These are phyloP conservation scores for Sphenopsis melanotis DNA, from an alignment of 2,797 vertebrate genomes.

Conservation along the genomic window DNA sequence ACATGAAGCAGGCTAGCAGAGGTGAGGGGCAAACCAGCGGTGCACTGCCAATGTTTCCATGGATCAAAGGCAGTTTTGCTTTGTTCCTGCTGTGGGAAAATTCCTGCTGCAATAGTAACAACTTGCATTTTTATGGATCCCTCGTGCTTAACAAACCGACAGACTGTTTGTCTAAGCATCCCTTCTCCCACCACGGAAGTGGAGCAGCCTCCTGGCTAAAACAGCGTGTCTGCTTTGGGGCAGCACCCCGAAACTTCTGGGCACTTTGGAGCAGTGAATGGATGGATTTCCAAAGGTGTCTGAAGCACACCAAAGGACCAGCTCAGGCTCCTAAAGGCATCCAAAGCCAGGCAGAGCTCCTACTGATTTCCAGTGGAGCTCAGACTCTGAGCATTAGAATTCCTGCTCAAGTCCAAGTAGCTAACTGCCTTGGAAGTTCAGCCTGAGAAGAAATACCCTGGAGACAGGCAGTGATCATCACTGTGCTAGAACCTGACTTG, in stretches of 20 bases:
- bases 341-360: not conserved
- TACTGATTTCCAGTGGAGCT: not conserved
- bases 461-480: not conserved
- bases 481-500: not conserved
- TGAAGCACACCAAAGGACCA: not conserved
- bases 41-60: not conserved
- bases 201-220: not conserved
- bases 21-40: conserved; percentile 36
- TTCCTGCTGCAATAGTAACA: conserved; percentile 33
- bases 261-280: not conserved
- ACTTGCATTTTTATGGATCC: conserved; percentile 55
- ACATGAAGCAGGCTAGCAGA: not conserved
- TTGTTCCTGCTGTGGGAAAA: conserved; percentile 62
- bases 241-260: not conserved
- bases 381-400: not conserved
- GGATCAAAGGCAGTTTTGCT: not conserved
- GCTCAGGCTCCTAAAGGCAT: not conserved
- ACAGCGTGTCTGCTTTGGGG: not conserved
- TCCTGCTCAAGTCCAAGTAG: not conserved
- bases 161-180: not conserved
- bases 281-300: not conserved
- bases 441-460: not conserved
- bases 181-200: conserved; percentile 4
- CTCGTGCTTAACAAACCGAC: conserved; percentile 45
- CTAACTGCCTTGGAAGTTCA: not conserved